These are phyloP conservation scores for Eupithecia insigniata DNA, from an alignment of 2,888 invertebrate genomes.

Conservation along the genomic window DNA sequence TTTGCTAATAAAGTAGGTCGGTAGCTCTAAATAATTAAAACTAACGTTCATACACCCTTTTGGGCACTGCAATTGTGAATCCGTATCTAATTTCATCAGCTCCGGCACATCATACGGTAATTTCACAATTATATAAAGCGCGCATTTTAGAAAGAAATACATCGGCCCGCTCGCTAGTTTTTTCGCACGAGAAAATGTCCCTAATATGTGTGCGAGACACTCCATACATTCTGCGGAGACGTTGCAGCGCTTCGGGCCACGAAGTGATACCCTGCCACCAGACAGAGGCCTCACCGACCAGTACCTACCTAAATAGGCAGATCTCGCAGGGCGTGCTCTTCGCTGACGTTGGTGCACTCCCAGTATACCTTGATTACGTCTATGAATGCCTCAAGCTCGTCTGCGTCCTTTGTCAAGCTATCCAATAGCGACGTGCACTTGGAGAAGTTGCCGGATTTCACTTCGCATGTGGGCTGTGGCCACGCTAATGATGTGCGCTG, in stretches of 20 bases:
- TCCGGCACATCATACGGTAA: conserved; percentile 2
- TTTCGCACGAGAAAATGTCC: conserved; percentile 31
- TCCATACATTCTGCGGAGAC: conserved; percentile 36
- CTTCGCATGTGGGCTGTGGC: neutral
- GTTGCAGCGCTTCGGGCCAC: too few relatives aligned
- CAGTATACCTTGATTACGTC: conserved; percentile 33
- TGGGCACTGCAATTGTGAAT: too few relatives aligned
- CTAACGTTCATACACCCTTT: too few relatives aligned
- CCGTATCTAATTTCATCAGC: conserved; percentile 13
- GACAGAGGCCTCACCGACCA: conserved; percentile 40
- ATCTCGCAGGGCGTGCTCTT: conserved; percentile 40
- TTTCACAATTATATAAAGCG: conserved; percentile 4
- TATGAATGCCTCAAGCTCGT: conserved; percentile 39
- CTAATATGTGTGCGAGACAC: conserved; percentile 5
- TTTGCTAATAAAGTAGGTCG: too few relatives aligned
- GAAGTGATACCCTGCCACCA: conserved; percentile 40
- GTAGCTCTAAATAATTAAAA: too few relatives aligned
- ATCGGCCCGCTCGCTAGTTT: conserved; percentile 12
- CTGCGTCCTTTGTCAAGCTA: conserved; percentile 16
- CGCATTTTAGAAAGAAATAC: conserved; percentile 13
- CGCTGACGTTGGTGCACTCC: conserved; percentile 37
- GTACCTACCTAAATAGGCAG: conserved; percentile 42
- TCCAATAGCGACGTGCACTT: conserved; percentile 40
- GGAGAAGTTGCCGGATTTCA: conserved; percentile 14
- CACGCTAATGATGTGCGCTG: neutral